Evolutionary conservation across 2,113 vertebrate genomes (phyloP).

Genomic region (Capreolus pygargus): DNA sequence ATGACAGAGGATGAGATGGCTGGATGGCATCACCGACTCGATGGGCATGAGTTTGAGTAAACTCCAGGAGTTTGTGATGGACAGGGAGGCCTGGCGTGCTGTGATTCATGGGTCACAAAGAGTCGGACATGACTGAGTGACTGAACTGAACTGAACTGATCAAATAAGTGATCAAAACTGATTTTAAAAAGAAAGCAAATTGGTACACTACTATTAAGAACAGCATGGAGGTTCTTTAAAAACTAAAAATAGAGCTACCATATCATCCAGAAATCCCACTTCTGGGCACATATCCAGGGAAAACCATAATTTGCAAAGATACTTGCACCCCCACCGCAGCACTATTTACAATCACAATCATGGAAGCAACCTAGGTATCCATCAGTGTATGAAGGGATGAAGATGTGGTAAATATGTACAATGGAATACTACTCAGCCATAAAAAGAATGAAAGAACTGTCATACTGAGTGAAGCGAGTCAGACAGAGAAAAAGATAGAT

Average conservation of each 20-base stretch:
- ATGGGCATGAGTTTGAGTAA: too few species aligned
- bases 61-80: too few species aligned
- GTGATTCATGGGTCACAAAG: too few species aligned
- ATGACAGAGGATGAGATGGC: too few species aligned
- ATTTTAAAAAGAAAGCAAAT: neutral
- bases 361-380: neutral
- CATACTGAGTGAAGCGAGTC: neutral
- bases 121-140: too few species aligned
- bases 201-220: neutral
- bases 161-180: neutral
- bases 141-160: neutral
- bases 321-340: neutral
- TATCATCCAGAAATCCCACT: neutral
- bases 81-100: too few species aligned
- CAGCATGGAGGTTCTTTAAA: neutral
- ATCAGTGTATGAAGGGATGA: neutral
- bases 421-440: neutral
- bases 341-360: neutral
- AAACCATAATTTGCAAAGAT: neutral
- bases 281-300: neutral
- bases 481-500: neutral
- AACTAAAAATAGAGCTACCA: neutral
- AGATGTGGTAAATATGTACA: neutral
- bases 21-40: too few species aligned
- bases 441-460: neutral